phyloP scores from a whole-genome alignment of 35 echinoderm and acorn worm species.

The Ophiothrix spiculata region DNA sequence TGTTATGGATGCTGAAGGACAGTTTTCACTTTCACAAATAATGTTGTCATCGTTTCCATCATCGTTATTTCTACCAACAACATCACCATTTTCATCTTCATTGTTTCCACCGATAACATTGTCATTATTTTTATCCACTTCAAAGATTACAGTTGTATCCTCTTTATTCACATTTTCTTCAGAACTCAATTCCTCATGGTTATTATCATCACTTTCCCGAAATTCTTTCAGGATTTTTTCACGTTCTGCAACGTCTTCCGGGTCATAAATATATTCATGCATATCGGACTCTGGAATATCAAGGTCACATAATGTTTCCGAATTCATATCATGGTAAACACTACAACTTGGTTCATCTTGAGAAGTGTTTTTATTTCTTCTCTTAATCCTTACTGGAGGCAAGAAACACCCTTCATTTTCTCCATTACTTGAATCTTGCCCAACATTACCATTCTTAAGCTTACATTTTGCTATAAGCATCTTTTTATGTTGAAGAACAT shows the following conservation, averaged over 20 bases:
- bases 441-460: background rate
- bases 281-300: slow-evolving; percentile 34
- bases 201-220: background rate
- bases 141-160: background rate
- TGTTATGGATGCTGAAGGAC: too few relatives aligned
- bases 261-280: slow-evolving; percentile 7
- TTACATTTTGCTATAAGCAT: background rate
- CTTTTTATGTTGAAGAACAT: background rate
- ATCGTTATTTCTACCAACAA: too few relatives aligned
- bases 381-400: background rate
- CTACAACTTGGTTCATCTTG: background rate
- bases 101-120: too few relatives aligned
- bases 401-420: background rate
- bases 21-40: too few relatives aligned
- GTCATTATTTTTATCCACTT: too few relatives aligned
- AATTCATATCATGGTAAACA: background rate
- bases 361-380: background rate
- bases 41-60: too few relatives aligned
- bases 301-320: background rate
- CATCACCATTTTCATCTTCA: too few relatives aligned
- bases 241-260: background rate
- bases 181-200: background rate
- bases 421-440: background rate
- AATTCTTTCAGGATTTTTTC: background rate
- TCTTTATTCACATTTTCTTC: background rate